Base-by-base conservation (phyloP, 2,797 vertebrate genomes). In the Aldrovandia affinis region DNA sequence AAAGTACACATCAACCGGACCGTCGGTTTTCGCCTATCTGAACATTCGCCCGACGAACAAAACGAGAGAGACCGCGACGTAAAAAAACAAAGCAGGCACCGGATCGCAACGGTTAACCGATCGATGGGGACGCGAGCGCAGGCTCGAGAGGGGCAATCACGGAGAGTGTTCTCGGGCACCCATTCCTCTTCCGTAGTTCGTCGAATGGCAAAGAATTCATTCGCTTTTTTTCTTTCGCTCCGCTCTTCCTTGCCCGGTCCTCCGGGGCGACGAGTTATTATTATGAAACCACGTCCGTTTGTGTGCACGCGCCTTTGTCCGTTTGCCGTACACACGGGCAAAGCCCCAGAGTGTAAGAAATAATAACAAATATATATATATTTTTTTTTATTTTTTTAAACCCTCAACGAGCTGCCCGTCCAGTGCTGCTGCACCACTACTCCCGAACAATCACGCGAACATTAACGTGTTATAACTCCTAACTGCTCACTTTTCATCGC, bases 271-370 rank as follows among this genome's bases (percentile, higher is more conserved):
- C 22, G 6, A 15, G 70, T n/a, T n/a, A n/a, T n/a, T n/a, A n/a
- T n/a, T n/a, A 78, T 28, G 61, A 57, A 80, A 59, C 52, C n/a
- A 80, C 54, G 22, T 79, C 50, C 47, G n/a, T 36, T 55, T 33
- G n/a, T 79, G 78, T 81, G 79, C 55, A 78, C 44, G 79, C 79
- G 79, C 54, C n/a, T 61, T 25, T 81, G 47, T 55, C 78, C 78
- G 6, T 55, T 36, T 79, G 55, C 70, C 44, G 20, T 44, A 75
- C n/a, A 55, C n/a, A n/a, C n/a, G n/a, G n/a, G 39, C 1, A 20
- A 75, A 44, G 42, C 47, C 44, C 7, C 6, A 54, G 6, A 39
- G n/a, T 50, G 28, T 3, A 30, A 75, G 15, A 77, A 33, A 30
- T 44, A 52, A 44, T 25, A 78, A 78, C 52, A 78, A 78, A n/a